Base-by-base conservation (phyloP, 1,140 invertebrate genomes). In the Maconellicoccus hirsutus region DNA sequence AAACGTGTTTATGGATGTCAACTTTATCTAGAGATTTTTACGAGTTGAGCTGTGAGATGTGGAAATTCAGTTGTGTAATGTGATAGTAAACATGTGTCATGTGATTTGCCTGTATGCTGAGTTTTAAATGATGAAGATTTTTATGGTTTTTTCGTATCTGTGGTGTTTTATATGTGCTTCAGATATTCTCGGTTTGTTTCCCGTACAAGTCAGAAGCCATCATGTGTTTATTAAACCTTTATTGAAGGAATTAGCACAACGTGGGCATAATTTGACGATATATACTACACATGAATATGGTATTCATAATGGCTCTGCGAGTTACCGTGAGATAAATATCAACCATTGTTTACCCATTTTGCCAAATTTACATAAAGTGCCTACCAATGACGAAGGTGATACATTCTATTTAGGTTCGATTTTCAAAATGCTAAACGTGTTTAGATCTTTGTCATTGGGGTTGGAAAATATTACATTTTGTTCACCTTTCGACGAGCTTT, bases 291-390 rank as follows among this genome's bases (percentile, higher is more conserved):
- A 52, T 19, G 6, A 6, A 4, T 4, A 80, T 3, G n/a, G n/a
- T n/a, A 52, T 14, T 82, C 82, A 69, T 3, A 14, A 52, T 52
- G 77, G 39, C 77, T 80, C 0, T 73, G 80, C 1, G 75, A 78
- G 1, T 74, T 84, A 83, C 33, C 78, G 75, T 7, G 82, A 52
- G n/a, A 52, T 52, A 16, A 19, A 52, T 16, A 52, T 52, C 4
- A 52, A 52, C 6, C 42, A 4, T 2, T 52, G 42, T 19, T 3
- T 52, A 16, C 42, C 42, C 12, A n/a, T n/a, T n/a, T n/a, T n/a
- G n/a, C n/a, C n/a, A n/a, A n/a, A n/a, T n/a, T n/a, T n/a, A n/a
- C n/a, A n/a, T n/a, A n/a, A n/a, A n/a, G n/a, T n/a, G n/a, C n/a
- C n/a, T n/a, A n/a, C n/a, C n/a, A n/a, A n/a, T n/a, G n/a, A n/a